These are phyloP conservation scores for Hydrozoanthus gracilis DNA, from an alignment of 92 coral and sea anemone species.

Conservation along the genomic window DNA sequence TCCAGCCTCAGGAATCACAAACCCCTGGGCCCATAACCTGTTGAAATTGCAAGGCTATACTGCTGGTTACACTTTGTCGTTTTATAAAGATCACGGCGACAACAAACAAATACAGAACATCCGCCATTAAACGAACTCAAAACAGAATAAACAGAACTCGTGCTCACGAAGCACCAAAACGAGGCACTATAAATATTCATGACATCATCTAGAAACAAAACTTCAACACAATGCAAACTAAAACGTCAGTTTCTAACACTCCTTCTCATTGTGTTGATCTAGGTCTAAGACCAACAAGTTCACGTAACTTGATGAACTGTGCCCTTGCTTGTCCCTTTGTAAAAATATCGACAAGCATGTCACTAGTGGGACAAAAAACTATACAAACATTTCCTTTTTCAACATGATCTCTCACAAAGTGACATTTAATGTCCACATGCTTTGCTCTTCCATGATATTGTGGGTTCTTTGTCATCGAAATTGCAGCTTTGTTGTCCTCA, in stretches of 20 bases:
- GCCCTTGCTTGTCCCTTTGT: conserved; percentile 19
- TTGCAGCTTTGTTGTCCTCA: conserved; percentile 49
- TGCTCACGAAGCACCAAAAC: no score
- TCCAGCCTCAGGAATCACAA: conserved; percentile 12
- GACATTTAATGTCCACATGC: conserved; percentile 65
- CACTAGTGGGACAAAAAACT: conserved; percentile 36
- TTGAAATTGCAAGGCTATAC: neutral
- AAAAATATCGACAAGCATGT: conserved; percentile 9
- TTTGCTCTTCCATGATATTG: conserved; percentile 65
- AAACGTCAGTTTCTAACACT: no score
- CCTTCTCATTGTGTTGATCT: no score
- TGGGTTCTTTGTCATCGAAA: conserved; percentile 58
- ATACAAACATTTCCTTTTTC: conserved; percentile 43
- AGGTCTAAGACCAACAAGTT: neutral
- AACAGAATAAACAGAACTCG: neutral
- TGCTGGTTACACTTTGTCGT: neutral
- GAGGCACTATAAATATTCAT: no score
- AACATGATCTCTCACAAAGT: conserved; percentile 63
- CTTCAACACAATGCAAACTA: no score
- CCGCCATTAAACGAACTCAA: conserved; percentile 21
- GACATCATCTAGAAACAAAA: no score
- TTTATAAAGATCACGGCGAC: conserved; percentile 26
- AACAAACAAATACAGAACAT: conserved; percentile 30
- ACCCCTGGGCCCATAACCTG: conserved; percentile 26
- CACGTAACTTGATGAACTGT: conserved; percentile 16